These are phyloP conservation scores for Oxyteleia sp. DNA, from an alignment of 2,888 invertebrate genomes.

Conservation along the genomic window DNA sequence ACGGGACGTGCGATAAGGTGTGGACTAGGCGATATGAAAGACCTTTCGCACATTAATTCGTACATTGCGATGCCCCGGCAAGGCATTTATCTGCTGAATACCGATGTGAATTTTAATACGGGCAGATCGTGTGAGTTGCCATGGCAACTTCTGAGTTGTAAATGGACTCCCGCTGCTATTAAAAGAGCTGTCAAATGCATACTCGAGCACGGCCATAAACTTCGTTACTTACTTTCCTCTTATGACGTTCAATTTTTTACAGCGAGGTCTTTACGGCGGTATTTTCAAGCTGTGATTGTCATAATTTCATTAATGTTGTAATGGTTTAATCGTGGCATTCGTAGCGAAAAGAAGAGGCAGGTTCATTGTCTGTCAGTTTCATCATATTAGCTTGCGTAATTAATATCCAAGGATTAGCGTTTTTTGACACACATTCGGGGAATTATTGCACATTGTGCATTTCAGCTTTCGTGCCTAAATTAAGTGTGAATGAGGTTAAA, in stretches of 20 bases:
- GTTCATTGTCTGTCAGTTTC: not conserved
- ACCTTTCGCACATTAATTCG: slow-evolving; percentile 67
- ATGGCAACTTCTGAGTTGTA: slow-evolving; percentile 64
- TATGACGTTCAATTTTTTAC: slow-evolving; percentile 48
- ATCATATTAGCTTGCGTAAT: not conserved
- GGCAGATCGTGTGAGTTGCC: slow-evolving; percentile 61
- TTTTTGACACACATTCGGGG: not conserved
- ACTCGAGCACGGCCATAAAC: slow-evolving; percentile 39
- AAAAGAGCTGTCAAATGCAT: slow-evolving; percentile 71
- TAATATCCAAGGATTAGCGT: not conserved
- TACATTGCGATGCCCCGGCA: slow-evolving; percentile 50
- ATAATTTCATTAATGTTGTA: slow-evolving; percentile 44
- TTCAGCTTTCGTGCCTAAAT: no score
- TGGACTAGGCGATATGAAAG: slow-evolving; percentile 55
- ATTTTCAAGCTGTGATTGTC: slow-evolving; percentile 32
- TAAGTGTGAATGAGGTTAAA: no score
- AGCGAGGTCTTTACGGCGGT: slow-evolving; percentile 26
- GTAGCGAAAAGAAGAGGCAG: not conserved
- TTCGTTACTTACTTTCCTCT: slow-evolving; percentile 57
- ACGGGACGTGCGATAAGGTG: slow-evolving; percentile 60
- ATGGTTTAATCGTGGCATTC: slow-evolving; percentile 10
- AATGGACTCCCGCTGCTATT: slow-evolving; percentile 69
- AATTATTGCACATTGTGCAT: no score
- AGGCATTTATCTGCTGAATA: slow-evolving; percentile 53
- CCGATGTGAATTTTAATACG: slow-evolving; percentile 65